These are phyloP conservation scores for Brachypterus glaber DNA, from an alignment of 2,888 invertebrate genomes.

Conservation along the genomic window DNA sequence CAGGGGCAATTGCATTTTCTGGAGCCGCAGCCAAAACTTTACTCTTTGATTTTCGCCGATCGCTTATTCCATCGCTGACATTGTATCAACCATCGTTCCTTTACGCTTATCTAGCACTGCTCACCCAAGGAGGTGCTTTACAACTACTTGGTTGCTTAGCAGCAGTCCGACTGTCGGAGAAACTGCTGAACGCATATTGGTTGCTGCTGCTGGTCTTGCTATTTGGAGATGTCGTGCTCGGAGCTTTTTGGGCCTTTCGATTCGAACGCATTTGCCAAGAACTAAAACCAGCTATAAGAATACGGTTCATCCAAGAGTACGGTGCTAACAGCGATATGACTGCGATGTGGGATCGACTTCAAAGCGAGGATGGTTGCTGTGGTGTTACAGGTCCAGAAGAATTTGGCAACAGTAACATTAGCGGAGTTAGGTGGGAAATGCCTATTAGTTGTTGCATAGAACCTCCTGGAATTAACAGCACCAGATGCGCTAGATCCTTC, in stretches of 20 bases:
- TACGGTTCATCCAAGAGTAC: constrained; percentile 57
- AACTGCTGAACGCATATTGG: constrained; percentile 77
- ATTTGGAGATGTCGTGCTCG: constrained; percentile 75
- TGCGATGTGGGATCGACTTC: constrained; percentile 67
- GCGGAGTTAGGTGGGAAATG: constrained; percentile 28
- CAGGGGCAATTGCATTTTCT: constrained; percentile 71
- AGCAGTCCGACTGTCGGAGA: constrained; percentile 69
- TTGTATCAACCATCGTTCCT: constrained; percentile 69
- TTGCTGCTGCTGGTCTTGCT: constrained; percentile 65
- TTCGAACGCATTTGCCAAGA: constrained; percentile 53
- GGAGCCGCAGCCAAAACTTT: constrained; percentile 65
- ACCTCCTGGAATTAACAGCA: constrained; percentile 25
- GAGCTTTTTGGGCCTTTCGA: constrained; percentile 72
- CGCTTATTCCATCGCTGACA: constrained; percentile 63
- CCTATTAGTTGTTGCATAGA: constrained; percentile 34
- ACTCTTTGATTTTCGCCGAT: constrained; percentile 58
- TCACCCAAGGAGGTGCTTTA: constrained; percentile 56
- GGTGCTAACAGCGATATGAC: constrained; percentile 63
- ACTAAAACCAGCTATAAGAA: constrained; percentile 53
- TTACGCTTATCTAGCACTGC: constrained; percentile 74
- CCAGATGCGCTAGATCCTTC: constrained; percentile 37
- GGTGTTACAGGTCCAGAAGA: constrained; percentile 51
- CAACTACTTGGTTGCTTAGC: constrained; percentile 75
- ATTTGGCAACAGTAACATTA: constrained; percentile 36
- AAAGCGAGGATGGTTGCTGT: constrained; percentile 67